Conservation (phyloP, 2,888 invertebrate species). For the Cybosia mesomella region DNA sequence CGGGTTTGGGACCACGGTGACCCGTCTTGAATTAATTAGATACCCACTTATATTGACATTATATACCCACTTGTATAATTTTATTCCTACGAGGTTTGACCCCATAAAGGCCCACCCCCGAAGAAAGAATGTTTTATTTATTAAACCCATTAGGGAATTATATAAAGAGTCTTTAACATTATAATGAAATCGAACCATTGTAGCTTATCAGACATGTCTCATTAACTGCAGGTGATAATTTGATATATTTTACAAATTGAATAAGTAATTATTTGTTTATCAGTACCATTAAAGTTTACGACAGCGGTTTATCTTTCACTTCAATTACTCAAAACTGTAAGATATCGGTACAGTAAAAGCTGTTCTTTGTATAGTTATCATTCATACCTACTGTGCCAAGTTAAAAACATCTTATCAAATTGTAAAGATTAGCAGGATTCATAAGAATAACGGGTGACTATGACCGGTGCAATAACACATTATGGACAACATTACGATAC, state of each 20-base stretch:
- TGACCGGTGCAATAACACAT: not conserved
- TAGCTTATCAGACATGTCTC: conserved; percentile 3
- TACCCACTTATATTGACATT: too few species aligned
- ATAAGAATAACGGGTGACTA: not conserved
- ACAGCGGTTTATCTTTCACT: conserved; percentile 10
- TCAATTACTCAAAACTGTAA: not conserved
- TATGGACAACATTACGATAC: not conserved
- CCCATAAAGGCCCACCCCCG: not conserved
- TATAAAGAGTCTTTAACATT: not conserved
- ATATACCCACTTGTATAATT: too few species aligned
- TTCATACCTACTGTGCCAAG: not conserved
- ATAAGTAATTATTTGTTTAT: conserved; percentile 17
- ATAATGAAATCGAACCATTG: not conserved
- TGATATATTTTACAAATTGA: conserved; percentile 9
- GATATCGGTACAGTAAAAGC: not conserved
- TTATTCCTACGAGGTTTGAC: not conserved
- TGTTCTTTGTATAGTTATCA: not conserved
- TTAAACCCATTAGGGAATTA: not conserved
- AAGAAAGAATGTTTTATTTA: conserved; percentile 5
- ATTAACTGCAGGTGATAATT: conserved; percentile 21
- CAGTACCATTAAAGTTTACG: conserved; percentile 21
- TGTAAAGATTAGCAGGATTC: conserved; percentile 2
- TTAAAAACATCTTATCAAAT: not conserved
- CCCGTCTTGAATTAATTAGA: too few species aligned
- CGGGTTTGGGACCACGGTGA: too few species aligned